Evolutionary conservation across 2,797 vertebrate genomes (phyloP), one percentile per base, ranked within the genome.

Genomic region (Poecile montanus): DNA sequence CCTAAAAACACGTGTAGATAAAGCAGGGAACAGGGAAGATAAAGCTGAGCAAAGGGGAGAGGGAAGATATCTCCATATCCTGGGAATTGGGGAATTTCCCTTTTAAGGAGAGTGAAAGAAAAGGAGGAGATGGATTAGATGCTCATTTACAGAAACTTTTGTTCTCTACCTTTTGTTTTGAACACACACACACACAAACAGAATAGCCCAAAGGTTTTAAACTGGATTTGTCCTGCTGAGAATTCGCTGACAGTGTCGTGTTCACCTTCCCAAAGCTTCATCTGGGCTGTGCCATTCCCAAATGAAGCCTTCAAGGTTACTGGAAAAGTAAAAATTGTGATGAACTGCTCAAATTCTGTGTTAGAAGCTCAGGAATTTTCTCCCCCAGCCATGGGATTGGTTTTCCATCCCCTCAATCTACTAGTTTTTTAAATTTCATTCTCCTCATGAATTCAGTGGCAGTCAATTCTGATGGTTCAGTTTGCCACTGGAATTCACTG

Each of bases 1-100:
- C 15, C 89, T 19, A 4, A 16, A 11, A 27, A 3, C 71, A 68
- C 0, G 0, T 0, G 44, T 0, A 79, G 66, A 63, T 66, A 81
- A 70, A 68, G 16, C 83, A 82, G 60, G 62, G 75, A 53, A 32
- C 40, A 85, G 56, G 4, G 34, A 6, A 72, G 66, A 70, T 40
- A 85, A 57, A 92, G 23, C 32, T 10, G 50, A 85, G 73, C 20
- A 42, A 58, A 22, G 42, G 20, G 57, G 18, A 44, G 54, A 90
- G 68, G 63, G 57, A 36, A 83, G 73, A 16, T 8, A 63, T 10
- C 58, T 80, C 62, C 14, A 4, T 0, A 17, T 11, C 16, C 13
- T 12, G 42, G 83, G n/a, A 51, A 14, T 0, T 83, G 75, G 86
- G 72, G 75, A n/a, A 32, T 36, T 85, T 32, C 29, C 53, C 54